Base-by-base conservation (phyloP, 1,140 invertebrate genomes). In the Eupeodes corollae region DNA sequence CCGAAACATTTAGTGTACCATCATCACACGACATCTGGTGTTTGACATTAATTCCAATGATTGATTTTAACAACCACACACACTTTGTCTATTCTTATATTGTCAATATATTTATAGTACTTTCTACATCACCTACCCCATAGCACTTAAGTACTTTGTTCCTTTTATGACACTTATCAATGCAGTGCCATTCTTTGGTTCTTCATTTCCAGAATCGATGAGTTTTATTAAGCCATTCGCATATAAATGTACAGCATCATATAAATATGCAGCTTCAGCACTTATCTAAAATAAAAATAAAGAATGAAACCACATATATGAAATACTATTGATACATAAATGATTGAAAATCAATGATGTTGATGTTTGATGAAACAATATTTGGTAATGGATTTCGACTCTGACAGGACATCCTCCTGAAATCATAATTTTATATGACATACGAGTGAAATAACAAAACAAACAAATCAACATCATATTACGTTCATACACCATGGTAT, bases 231-330 rank as follows among this genome's bases (percentile, higher is more conserved):
- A 64, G 6, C 86, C 86, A 49, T 76, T 73, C 11, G 84, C 84
- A 62, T 93, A 93, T 26, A 92, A 74, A 70, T 85, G 82, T 40
- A 92, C 84, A 2, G 89, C 86, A 63, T 93, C 89, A 63, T 91
- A 91, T n/a, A 93, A 74, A 75, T 90, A 92, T 6, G 88, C 88
- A 13, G 88, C 89, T 66, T 91, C 88, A 9, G 86, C 83, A 49
- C 82, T 78, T 55, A 89, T 87, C 87, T 91, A 64, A 31, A 33
- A 44, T 1, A 40, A 44, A 43, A 40, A 42, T 44, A 26, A n/a
- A 41, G 31, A n/a, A n/a, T n/a, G n/a, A n/a, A n/a, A n/a, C n/a
- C n/a, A n/a, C n/a, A n/a, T n/a, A 30, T 5, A 44, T 10, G 15
- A n/a, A n/a, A n/a, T n/a, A 33, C 9, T 9, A 14, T 10, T 10